Evolutionary conservation across 2,888 invertebrate species (phyloP).

Genomic region (Trissoscelio sp.): DNA sequence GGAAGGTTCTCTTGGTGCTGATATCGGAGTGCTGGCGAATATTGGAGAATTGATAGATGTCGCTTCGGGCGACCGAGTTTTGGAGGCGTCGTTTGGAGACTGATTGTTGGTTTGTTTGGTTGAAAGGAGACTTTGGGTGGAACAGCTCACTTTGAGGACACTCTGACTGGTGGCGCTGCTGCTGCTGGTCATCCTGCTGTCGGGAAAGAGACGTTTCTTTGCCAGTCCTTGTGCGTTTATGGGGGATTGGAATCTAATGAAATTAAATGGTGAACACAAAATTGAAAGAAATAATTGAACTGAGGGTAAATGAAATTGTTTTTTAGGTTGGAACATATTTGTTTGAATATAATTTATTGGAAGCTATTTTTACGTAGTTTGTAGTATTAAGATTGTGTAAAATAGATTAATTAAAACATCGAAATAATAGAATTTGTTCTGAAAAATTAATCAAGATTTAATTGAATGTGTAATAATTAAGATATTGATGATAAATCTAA

Average conservation of each 20-base stretch:
- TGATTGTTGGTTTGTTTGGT: conserved; percentile 63
- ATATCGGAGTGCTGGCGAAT: conserved; percentile 42
- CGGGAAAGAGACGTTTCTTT: conserved; percentile 82
- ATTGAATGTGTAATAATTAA: too few species aligned
- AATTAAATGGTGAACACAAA: conserved; percentile 19
- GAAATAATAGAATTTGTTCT: too few species aligned
- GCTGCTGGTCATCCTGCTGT: conserved; percentile 70
- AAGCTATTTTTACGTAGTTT: too few species aligned
- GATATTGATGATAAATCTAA: too few species aligned
- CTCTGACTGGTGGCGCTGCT: conserved; percentile 73
- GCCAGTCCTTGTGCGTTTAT: conserved; percentile 83
- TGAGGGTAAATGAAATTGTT: too few species aligned
- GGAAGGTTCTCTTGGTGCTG: too few species aligned
- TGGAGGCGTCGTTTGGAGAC: conserved; percentile 67
- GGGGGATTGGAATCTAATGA: conserved; percentile 88
- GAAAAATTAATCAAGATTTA: too few species aligned
- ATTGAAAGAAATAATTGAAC: too few species aligned
- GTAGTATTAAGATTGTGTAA: too few species aligned
- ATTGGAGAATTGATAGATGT: conserved; percentile 54
- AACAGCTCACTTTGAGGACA: conserved; percentile 59
- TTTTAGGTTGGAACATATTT: too few species aligned
- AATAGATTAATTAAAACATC: too few species aligned
- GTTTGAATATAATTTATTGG: too few species aligned
- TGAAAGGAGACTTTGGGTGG: conserved; percentile 67
- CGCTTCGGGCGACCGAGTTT: conserved; percentile 72